Evolutionary conservation across 2,888 invertebrate genomes (phyloP).

Genomic region (Malthinus seriepunctatus): DNA sequence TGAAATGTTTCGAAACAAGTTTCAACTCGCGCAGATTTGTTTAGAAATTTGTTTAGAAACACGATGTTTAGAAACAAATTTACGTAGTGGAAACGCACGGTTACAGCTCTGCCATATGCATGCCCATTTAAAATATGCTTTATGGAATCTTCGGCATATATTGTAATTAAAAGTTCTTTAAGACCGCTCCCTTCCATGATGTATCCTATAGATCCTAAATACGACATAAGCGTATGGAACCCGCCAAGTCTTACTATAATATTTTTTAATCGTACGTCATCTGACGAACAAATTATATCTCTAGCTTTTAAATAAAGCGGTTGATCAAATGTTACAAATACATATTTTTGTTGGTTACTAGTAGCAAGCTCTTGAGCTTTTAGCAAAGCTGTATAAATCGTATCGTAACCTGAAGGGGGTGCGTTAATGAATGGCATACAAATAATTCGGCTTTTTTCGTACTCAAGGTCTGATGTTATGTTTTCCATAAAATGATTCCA

Average conservation of each 20-base stretch:
- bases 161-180: no score
- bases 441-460: background rate
- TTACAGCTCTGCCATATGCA: background rate
- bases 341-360: background rate
- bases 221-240: no score
- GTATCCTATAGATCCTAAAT: background rate
- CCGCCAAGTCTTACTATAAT: no score
- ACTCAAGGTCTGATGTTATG: background rate
- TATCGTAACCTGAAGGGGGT: background rate
- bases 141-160: no score
- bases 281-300: background rate
- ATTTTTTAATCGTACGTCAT: no score
- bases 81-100: no score
- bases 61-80: no score
- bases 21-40: no score
- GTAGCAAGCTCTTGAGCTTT: no score
- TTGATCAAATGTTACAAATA: background rate
- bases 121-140: background rate
- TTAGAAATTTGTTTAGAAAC: no score
- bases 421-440: background rate
- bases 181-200: no score
- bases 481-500: background rate
- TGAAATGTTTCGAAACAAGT: no score
- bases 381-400: background rate
- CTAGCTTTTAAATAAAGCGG: background rate